A percentile compares a stretch with the other conserved stretches of the same genome.
phyloP scores from a whole-genome alignment of 37 sponge, comb jelly and placozoan species.

The Aplysina aerophoba region DNA sequence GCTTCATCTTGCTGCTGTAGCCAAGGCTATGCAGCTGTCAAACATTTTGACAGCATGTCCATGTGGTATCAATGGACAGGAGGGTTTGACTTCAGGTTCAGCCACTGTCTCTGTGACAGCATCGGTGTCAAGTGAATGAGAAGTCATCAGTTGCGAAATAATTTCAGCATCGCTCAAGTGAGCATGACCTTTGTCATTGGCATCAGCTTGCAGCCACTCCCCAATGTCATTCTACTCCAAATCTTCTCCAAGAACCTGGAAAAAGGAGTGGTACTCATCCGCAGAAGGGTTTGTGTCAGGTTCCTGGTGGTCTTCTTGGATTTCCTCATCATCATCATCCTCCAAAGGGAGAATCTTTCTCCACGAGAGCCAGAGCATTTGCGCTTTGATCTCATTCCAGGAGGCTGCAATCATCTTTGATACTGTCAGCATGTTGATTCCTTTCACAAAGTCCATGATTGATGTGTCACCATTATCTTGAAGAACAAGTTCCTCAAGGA shows the following conservation, averaged over 20 bases:
- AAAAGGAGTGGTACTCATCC: background rate
- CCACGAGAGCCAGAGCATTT: background rate
- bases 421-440: conserved; percentile 46
- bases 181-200: conserved; percentile 5
- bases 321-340: background rate
- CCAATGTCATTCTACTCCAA: conserved; percentile 4
- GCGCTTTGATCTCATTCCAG: conserved; percentile 30
- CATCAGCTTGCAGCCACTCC: conserved; percentile 29
- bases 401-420: conserved; percentile 20
- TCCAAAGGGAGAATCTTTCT: conserved; percentile 5
- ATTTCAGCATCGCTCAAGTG: conserved; percentile 15
- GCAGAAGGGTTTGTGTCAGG: conserved; percentile 6
- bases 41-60: conserved; percentile 7
- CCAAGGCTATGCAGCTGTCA: no score
- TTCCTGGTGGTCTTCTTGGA: conserved; percentile 17
- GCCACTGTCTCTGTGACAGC: conserved; percentile 9
- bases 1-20: no score
- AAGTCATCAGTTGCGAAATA: background rate
- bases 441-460: conserved; percentile 56
- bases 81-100: background rate
- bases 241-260: conserved; percentile 25
- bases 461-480: conserved; percentile 54
- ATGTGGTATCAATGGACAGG: background rate
- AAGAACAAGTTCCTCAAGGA: conserved; percentile 54
- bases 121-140: background rate